Base-by-base conservation (phyloP, 1,140 invertebrate genomes). In the Teleopsis dalmanni region DNA sequence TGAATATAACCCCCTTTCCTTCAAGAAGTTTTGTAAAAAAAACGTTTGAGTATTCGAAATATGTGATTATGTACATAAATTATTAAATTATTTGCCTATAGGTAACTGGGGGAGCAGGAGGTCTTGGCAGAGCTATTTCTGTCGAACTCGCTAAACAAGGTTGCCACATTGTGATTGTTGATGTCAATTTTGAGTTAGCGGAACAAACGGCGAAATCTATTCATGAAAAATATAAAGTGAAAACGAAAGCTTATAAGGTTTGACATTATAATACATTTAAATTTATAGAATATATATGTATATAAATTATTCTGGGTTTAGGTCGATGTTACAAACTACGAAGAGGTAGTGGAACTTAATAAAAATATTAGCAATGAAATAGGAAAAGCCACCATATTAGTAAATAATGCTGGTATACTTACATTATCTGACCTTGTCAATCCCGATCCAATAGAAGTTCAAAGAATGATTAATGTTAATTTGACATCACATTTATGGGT, bases 361-460 rank as follows among this genome's bases (percentile, higher is more conserved):
- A 18, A 41, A 13, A 26, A 54, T 27, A 19, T 56, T 27, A 48
- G 41, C 16, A 44, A 27, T 1, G 49, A 54, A 21, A 19, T 57
- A 13, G 55, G 55, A 13, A 9, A 10, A 2, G 50, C 49, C 1
- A 53, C 53, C 18, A 50, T 57, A 16, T 22, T 57, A 13, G 26
- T 57, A 3, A 57, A 57, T 33, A 57, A 57, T 42, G 55, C 55
- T 5, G 55, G 52, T 9, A 27, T 57, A 19, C 18, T 54, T 5
- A 13, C 25, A 1, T 22, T 48, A 8, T 37, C 36, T 6, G 33
- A 44, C 49, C 26, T 41, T 10, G 13, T 31, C 3, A 34, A 48
- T 21, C 35, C 36, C 3, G n/a, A 33, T 23, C 14, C 23, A 11
- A 23, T 38, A 5, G 23, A 48, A 13, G 26, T 51, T 19, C 40